Evolutionary conservation across 2,797 vertebrate genomes (phyloP), one percentile per base, ranked within the genome.

Genomic region (Hypotaenidia okinawae): DNA sequence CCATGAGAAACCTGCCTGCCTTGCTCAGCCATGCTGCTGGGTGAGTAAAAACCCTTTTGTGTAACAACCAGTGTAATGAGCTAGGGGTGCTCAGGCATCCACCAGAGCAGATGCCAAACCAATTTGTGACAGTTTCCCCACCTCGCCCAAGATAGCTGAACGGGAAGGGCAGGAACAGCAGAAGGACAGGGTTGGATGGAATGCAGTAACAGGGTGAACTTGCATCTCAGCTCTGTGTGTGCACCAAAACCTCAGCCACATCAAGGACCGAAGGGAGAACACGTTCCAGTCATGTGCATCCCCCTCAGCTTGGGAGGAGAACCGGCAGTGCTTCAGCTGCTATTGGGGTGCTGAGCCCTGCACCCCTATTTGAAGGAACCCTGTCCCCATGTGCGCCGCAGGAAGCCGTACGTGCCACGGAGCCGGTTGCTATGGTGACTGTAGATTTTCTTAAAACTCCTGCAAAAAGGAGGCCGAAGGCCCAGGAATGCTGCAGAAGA

Each of bases 341-440:
- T 13, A 10, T 6, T 0, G 4, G 81, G 90, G 67, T 19, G 72
- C 63, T 11, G 47, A 87, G 75, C 84, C 67, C 83, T 11, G 2
- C 37, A 4, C 1, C 41, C n/a, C 11, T 0, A 8, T 67, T 14
- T n/a, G 70, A 59, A 43, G 82, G 66, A 19, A 16, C 84, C 76
- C 9, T 2, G 57, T 82, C 86, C 63, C 84, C 11, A 6, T 27
- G 2, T 16, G 90, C 58, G 86, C 72, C 4, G 2, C 7, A 1
- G 55, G 69, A 77, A 93, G 86, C 86, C 93, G 82, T 87, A 75
- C 57, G 19, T 6, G 27, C 62, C 93, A 82, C 45, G 10, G 89
- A 97, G 96, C 96, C 51, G 3, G 97, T 98, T 97, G 87, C 97
- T 49, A 97, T 94, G 95, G 97, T 32, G 89, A 98, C 94, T 13